phyloP scores from a whole-genome alignment of 2,113 vertebrate species.

The Dermatemys mawii region DNA sequence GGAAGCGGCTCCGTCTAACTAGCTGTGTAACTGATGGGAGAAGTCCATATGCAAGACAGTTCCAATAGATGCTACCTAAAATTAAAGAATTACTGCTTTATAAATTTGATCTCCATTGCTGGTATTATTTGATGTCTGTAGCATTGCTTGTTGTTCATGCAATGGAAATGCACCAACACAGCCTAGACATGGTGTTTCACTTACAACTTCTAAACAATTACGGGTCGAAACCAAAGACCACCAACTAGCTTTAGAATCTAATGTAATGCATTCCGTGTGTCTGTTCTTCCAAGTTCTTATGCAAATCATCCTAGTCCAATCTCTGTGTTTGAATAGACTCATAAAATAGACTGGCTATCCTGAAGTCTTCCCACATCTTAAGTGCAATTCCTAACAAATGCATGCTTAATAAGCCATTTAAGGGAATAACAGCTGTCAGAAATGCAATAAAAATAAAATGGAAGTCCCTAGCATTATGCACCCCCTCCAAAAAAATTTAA shows the following conservation, averaged over 20 bases:
- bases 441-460: neutral
- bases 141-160: neutral
- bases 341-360: neutral
- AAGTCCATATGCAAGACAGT: neutral
- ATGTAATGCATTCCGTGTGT: neutral
- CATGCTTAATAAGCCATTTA: neutral
- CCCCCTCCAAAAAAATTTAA: neutral
- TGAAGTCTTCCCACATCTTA: neutral
- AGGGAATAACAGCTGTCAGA: neutral
- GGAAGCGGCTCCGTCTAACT: neutral
- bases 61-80: neutral
- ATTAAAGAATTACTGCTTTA: neutral
- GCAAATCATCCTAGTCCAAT: neutral
- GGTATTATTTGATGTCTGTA: neutral
- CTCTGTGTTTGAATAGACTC: neutral
- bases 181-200: neutral
- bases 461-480: neutral
- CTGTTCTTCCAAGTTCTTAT: neutral
- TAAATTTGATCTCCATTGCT: constrained; percentile 11
- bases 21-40: neutral
- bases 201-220: neutral
- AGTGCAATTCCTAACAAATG: neutral
- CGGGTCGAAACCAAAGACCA: neutral
- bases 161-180: neutral
- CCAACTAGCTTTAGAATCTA: neutral